Evolutionary conservation across 2,797 vertebrate genomes (phyloP).

Genomic region (Ceyx erithaca): DNA sequence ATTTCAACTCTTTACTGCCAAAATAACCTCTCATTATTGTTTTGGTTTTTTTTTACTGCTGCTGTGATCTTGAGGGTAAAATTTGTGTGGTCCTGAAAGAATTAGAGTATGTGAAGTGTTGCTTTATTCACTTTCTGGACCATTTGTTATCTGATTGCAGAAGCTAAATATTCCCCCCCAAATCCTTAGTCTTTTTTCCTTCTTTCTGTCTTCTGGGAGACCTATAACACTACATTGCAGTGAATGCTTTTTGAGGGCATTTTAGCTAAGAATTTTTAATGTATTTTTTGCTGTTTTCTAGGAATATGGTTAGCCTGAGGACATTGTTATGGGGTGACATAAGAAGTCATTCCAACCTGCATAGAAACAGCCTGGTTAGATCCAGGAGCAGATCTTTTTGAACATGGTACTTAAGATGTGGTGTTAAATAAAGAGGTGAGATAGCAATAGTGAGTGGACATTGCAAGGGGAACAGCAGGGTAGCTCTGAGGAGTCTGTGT

Average conservation of each 20-base stretch:
- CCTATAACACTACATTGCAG: neutral
- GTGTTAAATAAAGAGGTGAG: neutral
- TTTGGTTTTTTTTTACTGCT: neutral
- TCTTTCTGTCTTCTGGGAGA: neutral
- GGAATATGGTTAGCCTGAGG: neutral
- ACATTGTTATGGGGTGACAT: neutral
- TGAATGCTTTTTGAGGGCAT: neutral
- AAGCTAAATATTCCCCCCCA: neutral
- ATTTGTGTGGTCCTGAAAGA: neutral
- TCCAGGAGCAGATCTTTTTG: neutral
- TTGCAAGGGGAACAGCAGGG: neutral
- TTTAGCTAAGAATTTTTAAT: neutral
- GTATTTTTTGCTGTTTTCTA: neutral
- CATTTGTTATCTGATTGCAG: neutral
- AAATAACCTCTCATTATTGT: neutral
- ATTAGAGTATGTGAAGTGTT: neutral
- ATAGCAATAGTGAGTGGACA: neutral
- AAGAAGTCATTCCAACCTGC: neutral
- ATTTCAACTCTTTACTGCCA: neutral
- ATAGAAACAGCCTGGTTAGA: neutral
- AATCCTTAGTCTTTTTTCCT: neutral
- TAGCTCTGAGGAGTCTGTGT: neutral
- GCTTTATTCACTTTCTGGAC: neutral
- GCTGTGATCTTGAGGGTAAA: neutral
- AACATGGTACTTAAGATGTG: neutral